phyloP scores from a whole-genome alignment of 2,113 vertebrate genomes.

The Numenius arquata region DNA sequence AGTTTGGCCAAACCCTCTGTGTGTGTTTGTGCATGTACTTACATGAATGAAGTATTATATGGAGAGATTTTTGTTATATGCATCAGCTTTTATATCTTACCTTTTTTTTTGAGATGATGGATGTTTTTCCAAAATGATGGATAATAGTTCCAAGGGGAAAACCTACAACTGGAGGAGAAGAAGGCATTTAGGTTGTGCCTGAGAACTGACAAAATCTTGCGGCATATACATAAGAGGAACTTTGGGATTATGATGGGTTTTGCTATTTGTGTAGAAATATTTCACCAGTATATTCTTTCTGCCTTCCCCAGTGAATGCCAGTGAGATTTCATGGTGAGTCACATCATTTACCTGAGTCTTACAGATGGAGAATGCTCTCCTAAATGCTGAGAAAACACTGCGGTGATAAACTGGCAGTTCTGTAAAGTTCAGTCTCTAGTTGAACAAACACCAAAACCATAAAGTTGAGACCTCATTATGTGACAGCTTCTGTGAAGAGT shows the following conservation, averaged over 20 bases:
- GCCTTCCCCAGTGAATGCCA: not conserved
- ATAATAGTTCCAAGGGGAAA: not conserved
- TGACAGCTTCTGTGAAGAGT: not conserved
- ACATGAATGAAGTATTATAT: not conserved
- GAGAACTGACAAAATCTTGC: not conserved
- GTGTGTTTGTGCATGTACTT: not conserved
- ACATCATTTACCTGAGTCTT: not conserved
- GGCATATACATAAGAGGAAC: not conserved
- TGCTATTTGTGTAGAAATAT: not conserved
- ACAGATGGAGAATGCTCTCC: not conserved
- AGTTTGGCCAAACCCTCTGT: not conserved
- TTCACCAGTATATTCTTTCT: not conserved
- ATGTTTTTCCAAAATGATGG: not conserved
- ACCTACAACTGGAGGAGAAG: not conserved
- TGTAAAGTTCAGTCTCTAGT: constrained; percentile 28
- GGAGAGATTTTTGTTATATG: not conserved
- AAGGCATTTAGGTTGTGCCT: not conserved
- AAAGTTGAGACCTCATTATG: not conserved
- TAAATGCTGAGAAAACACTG: not conserved
- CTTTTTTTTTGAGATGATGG: not conserved
- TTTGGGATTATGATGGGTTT: not conserved
- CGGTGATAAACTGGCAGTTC: not conserved
- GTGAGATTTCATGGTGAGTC: not conserved
- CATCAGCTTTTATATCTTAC: not conserved
- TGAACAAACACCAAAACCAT: not conserved